Conservation (phyloP, 1,140 invertebrate genomes). For the Drosophila kikkawai region DNA sequence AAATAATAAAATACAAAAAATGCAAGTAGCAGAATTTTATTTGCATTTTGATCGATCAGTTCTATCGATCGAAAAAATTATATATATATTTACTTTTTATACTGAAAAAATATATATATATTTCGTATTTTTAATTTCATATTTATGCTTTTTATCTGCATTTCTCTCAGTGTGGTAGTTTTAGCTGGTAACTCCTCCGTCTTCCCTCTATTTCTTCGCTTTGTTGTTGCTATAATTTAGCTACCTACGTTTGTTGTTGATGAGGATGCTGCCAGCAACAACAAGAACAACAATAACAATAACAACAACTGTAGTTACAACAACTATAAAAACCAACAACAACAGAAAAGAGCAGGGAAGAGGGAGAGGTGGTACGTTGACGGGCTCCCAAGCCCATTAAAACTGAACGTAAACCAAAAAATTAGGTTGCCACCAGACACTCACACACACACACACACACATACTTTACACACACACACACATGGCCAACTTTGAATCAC, state of each 20-base stretch:
- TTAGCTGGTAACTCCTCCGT: conserved; percentile 15
- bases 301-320: neutral
- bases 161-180: conserved; percentile 10
- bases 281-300: neutral
- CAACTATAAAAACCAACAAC: conserved; percentile 15
- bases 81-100: too few relatives aligned
- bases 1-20: neutral
- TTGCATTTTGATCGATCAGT: too few relatives aligned
- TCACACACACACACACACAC: conserved; percentile 18
- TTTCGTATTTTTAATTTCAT: too few relatives aligned
- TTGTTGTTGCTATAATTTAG: conserved; percentile 59
- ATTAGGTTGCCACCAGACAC: conserved; percentile 67
- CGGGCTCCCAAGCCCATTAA: conserved; percentile 64
- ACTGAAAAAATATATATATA: too few relatives aligned
- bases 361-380: conserved; percentile 38
- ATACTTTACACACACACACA: neutral
- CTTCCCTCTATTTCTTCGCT: conserved; percentile 21
- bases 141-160: conserved; percentile 16
- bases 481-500: conserved; percentile 55
- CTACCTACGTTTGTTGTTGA: conserved; percentile 57
- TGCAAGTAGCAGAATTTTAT: too few relatives aligned
- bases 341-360: neutral
- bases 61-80: too few relatives aligned
- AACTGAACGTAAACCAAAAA: conserved; percentile 72
- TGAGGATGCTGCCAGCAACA: conserved; percentile 45